Conservation (phyloP, 2,113 vertebrate species). For the Tichodroma muraria region DNA sequence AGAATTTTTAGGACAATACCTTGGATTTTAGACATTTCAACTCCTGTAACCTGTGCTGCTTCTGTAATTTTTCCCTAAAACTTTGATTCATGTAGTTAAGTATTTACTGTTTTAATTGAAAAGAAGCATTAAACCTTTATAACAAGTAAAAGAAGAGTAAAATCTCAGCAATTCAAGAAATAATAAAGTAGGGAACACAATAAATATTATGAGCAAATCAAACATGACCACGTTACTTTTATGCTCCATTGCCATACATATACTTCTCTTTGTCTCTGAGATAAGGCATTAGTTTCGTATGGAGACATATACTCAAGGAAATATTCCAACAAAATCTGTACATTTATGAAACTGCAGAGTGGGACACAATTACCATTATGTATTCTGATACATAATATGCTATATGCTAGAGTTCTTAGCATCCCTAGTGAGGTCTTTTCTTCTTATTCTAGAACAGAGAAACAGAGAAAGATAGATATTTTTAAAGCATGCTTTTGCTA, state of each 20-base stretch:
- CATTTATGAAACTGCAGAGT: not conserved
- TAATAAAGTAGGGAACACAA: not conserved
- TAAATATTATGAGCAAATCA: not conserved
- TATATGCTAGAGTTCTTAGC: not conserved
- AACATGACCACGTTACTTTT: fast-evolving
- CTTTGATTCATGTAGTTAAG: not conserved
- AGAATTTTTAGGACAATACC: not conserved
- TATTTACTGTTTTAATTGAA: not conserved
- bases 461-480: not conserved
- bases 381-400: not conserved
- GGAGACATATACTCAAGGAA: not conserved
- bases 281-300: not conserved
- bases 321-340: not conserved
- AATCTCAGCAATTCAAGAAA: not conserved
- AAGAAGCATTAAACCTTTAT: not conserved
- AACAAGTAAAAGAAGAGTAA: not conserved
- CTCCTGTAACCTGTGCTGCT: not conserved
- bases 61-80: not conserved
- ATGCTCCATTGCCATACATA: not conserved
- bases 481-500: not conserved
- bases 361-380: not conserved
- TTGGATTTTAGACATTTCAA: not conserved
- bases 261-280: not conserved
- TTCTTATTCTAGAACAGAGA: not conserved
- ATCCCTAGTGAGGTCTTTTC: not conserved